Base-by-base conservation (phyloP, 2,888 invertebrate genomes). In the Oligia latruncula region DNA sequence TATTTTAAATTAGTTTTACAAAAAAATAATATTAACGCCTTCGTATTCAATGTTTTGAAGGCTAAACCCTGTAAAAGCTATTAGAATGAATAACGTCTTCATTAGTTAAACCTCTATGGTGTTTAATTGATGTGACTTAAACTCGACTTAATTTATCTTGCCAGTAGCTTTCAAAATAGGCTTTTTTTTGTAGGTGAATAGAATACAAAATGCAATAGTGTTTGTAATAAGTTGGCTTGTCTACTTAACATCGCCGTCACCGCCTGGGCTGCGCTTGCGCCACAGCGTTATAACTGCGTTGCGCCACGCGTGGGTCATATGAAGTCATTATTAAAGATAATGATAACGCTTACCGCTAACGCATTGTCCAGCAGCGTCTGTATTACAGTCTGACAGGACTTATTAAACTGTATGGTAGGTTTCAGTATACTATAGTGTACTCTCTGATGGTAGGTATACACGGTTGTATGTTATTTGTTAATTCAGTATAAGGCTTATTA, bases 241-340 rank as follows among this genome's bases (percentile, higher is more conserved):
- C 82, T 86, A 84, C 87, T 88, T 83, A 90, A 82, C 86, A 86
- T 77, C 84, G 78, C 78, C 85, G 85, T 85, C 88, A 75, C 77
- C 83, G 90, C 88, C 85, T 86, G 84, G 83, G 76, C 84, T 81
- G 86, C 81, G 88, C 83, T 93, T 94, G 90, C 93, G 92, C 89
- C 93, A 93, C 81, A 85, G 82, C 71, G 43, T 68, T 88, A 87
- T 89, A 81, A 77, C 80, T 78, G 40, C 60, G 85, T 94, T 94
- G 92, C 94, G 91, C 89, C 93, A 93, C 81, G 86, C 84, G 78
- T 86, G 88, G 90, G 84, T 88, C 90, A 89, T 90, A 89, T 84
- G 82, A 85, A 86, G 90, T 82, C 67, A 83, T 86, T 89, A 88
- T 86, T 88, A 81, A 86, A 75, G 79, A 91, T 92, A 92, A 90